Evolutionary conservation across 2,888 invertebrate genomes (phyloP).

Genomic region (Pammene aurita): DNA sequence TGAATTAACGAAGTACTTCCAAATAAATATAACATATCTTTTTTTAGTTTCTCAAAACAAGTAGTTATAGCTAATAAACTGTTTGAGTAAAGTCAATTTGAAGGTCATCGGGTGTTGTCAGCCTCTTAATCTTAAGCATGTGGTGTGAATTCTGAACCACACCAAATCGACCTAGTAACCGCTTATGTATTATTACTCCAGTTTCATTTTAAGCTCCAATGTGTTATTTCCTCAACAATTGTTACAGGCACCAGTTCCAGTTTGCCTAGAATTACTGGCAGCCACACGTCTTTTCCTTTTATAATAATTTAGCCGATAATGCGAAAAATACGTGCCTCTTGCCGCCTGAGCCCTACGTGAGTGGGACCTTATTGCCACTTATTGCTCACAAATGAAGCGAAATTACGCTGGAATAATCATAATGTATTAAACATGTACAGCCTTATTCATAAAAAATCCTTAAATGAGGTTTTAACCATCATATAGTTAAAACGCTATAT

Average conservation of each 20-base stretch:
- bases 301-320: conserved; percentile 81
- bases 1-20: too few species aligned
- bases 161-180: too few species aligned
- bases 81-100: too few species aligned
- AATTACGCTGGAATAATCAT: conserved; percentile 64
- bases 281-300: conserved; percentile 75
- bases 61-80: too few species aligned
- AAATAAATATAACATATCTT: too few species aligned
- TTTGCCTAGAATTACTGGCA: conserved; percentile 60
- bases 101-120: too few species aligned
- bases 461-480: too few species aligned
- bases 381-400: conserved; percentile 71
- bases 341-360: conserved; percentile 69
- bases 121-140: too few species aligned
- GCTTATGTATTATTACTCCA: conserved; percentile 37
- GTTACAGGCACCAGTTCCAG: conserved; percentile 58
- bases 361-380: conserved; percentile 72
- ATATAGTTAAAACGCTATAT: too few species aligned
- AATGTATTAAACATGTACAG: conserved; percentile 58
- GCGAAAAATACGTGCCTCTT: conserved; percentile 80
- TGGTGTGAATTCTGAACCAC: too few species aligned
- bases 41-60: too few species aligned
- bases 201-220: conserved; percentile 54
- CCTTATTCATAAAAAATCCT: too few species aligned
- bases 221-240: conserved; percentile 61